A percentile compares a stretch with the other conserved stretches of the same genome.
Conservation (phyloP, 2,797 vertebrate species). For the Micropoecilia bifurca region DNA sequence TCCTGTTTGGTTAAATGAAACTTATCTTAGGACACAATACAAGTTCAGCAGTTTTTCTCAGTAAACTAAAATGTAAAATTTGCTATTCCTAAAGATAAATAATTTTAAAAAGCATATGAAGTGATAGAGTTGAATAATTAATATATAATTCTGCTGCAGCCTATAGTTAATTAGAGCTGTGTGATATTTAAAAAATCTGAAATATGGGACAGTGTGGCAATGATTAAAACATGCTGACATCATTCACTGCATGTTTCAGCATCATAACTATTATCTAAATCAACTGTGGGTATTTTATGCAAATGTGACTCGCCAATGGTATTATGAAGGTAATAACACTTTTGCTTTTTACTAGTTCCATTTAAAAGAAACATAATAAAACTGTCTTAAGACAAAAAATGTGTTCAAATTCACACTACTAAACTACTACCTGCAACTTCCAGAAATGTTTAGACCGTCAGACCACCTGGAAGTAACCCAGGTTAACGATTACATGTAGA, state of each 20-base stretch:
- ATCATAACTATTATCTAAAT: background rate
- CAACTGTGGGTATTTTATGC: background rate
- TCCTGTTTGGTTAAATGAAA: background rate
- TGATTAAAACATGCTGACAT: background rate
- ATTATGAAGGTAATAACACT: background rate
- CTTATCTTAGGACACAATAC: background rate
- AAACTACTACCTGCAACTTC: conserved; percentile 8
- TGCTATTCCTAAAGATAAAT: background rate
- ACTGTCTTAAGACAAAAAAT: background rate
- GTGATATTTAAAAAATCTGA: background rate
- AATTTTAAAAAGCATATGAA: background rate
- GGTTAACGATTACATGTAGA: conserved; percentile 69
- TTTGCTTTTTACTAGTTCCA: background rate
- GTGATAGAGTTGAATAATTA: background rate
- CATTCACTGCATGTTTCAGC: background rate
- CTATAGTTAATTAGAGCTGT: background rate
- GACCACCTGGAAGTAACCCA: conserved; percentile 46
- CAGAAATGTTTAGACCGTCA: conserved; percentile 6
- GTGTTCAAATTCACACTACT: background rate
- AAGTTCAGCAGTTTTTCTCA: background rate
- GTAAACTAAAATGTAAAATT: background rate
- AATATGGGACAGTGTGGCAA: background rate
- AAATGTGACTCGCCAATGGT: background rate
- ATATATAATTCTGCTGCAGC: background rate
- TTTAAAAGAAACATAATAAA: background rate